Base-by-base conservation (phyloP, 2,113 vertebrate species). In the Poecilia latipinna region DNA sequence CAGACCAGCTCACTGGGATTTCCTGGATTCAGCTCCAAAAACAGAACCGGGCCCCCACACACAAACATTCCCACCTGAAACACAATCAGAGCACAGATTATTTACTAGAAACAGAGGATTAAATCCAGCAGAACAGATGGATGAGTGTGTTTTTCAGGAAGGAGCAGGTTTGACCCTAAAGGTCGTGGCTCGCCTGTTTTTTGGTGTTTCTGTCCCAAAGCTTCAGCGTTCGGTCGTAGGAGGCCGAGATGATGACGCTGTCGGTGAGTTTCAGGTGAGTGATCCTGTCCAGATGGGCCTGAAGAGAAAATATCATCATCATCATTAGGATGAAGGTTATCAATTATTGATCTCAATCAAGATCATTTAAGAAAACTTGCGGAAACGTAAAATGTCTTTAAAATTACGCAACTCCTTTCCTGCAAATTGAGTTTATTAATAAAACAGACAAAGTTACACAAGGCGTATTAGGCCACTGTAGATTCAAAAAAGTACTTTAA, bases 181-280 rank as follows among this genome's bases (percentile, higher is more conserved):
- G 28, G 28, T 22, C 12, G 1, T 11, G 15, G 3, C 3, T 3
- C 31, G 93, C 93, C 93, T 95, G 95, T 86, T 92, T 94, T 80
- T 92, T 94, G 24, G 93, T 94, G 61, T 65, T 65, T 82, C 90
- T 88, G 89, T 95, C 89, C 95, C 95, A 95, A 78, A 95, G 90
- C 86, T 95, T 95, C 70, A 95, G 79, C 0, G 92, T 94, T 42
- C 82, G 42, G 91, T 95, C 95, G 8, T 80, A 28, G 29, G 95
- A 95, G 8, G 89, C 93, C 0, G 94, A 94, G 87, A 95, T 88
- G 84, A 95, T 90, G 72, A 48, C 78, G 73, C 31, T 81, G 17
- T 77, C 70, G 0, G 93, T 95, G 24, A 95, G 48, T 75, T 75
- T 92, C 78, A 95, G 82, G 29, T 76, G 89, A 39, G 83, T 95